Evolutionary conservation across 2,888 invertebrate genomes (phyloP), one percentile per base, ranked within the genome.

Genomic region (Synergus gifuensis): DNA sequence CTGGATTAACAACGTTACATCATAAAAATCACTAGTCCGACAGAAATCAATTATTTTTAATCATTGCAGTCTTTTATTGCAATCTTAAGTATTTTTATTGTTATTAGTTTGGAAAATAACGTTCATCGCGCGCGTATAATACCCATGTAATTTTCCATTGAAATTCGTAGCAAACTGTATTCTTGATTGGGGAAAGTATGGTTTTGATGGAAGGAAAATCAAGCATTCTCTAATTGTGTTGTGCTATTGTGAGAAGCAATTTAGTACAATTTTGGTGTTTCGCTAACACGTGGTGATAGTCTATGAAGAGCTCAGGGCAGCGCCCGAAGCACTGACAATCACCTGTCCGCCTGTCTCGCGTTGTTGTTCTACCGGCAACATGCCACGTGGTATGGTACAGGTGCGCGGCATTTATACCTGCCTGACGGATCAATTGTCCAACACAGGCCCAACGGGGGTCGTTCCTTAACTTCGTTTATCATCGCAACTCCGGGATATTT

Each of bases 301-400:
- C 86, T 83, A 84, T 84, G 86, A 88, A 87, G 86, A 86, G 88
- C 90, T 88, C 86, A 78, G 83, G 82, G 86, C 82, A 78, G 80
- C 83, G 86, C 87, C 87, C 85, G 81, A 76, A 86, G 90, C 88
- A 89, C 91, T 91, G 91, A 91, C 91, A 91, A 88, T 91, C 91
- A 91, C 89, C 90, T 90, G 91, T 91, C 91, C 85, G 83, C 86
- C 85, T 86, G 87, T 85, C 87, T 88, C 81, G 81, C 86, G 86
- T 86, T 84, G 79, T 69, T 86, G 81, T 82, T 83, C 82, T 78
- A 80, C 78, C 80, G 79, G 82, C 81, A 79, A 80, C 81, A 81
- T 79, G 81, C 81, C 63, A 73, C 80, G 80, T 76, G 80, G 77
- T 79, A 77, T 36, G 54, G 80, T 83, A 82, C 85, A 86, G 86